Percentiles rank a stretch among this genome's conserved stretches.
Conservation (phyloP, 2,113 vertebrate genomes). For the Siniperca chuatsi region DNA sequence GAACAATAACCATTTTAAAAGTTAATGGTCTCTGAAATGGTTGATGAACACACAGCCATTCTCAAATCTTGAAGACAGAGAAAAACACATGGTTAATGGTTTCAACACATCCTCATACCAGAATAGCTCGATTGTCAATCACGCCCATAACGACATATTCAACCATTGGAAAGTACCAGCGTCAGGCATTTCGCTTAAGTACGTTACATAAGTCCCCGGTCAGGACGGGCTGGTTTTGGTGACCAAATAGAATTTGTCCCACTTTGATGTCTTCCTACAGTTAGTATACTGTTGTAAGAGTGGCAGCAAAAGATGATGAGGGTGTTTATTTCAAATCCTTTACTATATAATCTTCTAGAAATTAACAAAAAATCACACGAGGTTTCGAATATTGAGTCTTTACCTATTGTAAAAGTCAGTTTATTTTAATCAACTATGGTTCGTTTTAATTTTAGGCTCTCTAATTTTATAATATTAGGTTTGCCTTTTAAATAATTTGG, state of each 20-base stretch:
- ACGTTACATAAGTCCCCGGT: no score
- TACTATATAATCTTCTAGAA: background rate
- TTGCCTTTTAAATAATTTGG: background rate
- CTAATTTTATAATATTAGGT: background rate
- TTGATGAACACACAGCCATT: slow-evolving; percentile 39
- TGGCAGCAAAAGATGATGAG: background rate
- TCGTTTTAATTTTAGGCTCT: background rate
- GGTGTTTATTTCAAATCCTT: background rate
- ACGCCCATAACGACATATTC: no score
- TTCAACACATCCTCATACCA: no score
- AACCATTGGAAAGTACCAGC: no score
- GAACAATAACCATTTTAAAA: slow-evolving; percentile 46
- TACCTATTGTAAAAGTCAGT: background rate
- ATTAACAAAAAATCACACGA: no score
- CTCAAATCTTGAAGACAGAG: slow-evolving; percentile 25
- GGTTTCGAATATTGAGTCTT: background rate
- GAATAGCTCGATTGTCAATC: no score
- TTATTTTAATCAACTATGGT: background rate
- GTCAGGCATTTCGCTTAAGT: no score
- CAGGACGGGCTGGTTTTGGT: background rate
- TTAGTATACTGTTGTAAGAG: background rate
- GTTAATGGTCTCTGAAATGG: slow-evolving; percentile 57
- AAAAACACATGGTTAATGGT: background rate
- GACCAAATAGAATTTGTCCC: slow-evolving; percentile 12
- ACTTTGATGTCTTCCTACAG: slow-evolving; percentile 13